Conservation (phyloP, 2,113 vertebrate genomes). For the Tragulus kanchil region DNA sequence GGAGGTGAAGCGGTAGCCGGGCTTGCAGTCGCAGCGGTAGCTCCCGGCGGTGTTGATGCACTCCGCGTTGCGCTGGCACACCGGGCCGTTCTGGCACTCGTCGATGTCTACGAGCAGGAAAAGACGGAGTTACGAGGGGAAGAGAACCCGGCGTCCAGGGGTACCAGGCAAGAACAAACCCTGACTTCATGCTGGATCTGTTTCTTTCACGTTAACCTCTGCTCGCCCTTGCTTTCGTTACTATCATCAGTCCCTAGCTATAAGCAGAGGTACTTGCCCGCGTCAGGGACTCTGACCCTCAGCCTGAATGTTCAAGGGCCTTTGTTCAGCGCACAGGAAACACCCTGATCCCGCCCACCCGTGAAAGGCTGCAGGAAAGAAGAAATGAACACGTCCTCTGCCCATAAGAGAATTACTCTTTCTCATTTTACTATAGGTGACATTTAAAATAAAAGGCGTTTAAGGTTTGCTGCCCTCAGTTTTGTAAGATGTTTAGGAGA, state of each 20-base stretch:
- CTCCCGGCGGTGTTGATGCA: constrained; percentile 96
- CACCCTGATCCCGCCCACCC: neutral
- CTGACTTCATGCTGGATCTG: neutral
- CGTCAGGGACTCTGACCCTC: neutral
- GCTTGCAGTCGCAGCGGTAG: constrained; percentile 96
- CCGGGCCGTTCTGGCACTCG: constrained; percentile 97
- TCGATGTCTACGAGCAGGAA: constrained; percentile 92
- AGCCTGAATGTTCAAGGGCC: neutral
- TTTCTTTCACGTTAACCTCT: neutral
- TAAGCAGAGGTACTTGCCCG: neutral
- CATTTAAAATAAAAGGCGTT: neutral
- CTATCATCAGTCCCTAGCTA: neutral
- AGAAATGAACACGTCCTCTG: neutral
- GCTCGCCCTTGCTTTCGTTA: neutral
- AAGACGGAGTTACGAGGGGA: neutral
- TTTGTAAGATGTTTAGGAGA: neutral
- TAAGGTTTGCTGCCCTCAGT: neutral
- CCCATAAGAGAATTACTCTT: too few species aligned
- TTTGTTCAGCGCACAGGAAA: neutral
- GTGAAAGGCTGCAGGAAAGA: neutral
- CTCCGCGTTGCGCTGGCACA: constrained; percentile 96
- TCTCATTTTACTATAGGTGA: neutral
- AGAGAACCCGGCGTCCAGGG: neutral
- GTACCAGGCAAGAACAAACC: neutral
- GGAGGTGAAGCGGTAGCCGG: constrained; percentile 95